Base-by-base conservation (phyloP, 1,140 invertebrate genomes). In the Lerema accius region DNA sequence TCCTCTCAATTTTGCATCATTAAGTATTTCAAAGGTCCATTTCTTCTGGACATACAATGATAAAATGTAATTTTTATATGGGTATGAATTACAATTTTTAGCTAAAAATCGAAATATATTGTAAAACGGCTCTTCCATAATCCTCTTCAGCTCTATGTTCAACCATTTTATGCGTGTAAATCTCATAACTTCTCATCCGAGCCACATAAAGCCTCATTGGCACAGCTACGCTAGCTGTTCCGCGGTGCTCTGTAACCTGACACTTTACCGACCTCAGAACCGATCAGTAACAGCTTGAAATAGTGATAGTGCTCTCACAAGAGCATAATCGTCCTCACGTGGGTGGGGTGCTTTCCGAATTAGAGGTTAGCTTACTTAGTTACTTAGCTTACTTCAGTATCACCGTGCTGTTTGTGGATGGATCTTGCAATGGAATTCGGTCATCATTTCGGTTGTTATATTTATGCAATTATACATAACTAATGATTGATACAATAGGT, bases 191-290 rank as follows among this genome's bases (percentile, higher is more conserved):
- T 76, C 71, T 78, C 74, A 76, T 78, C 73, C 67, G 53, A 56
- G 69, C 62, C 72, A 70, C 78, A 80, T 86, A 83, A 86, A 86
- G 70, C 75, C 67, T 73, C 70, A 75, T 73, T 69, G 78, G 67
- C 75, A 78, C 78, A 71, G 76, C 73, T 10, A 48, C 43, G 43
- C 42, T 23, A 58, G 56, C 67, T 70, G 69, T 65, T 50, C 65
- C 69, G 60, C 65, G 71, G 60, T 50, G 71, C 65, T 70, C 67
- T 77, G 77, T 78, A 86, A 86, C 76, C 72, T 71, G 71, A 83
- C 75, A 83, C 80, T 82, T 84, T 81, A 75, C 67, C 58, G 66
- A 42, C 64, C 60, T 65, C 62, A 53, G 65, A 68, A 80, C 73
- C 73, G 69, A 79, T 82, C 70, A 61, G 71, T 75, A 76, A 75